Conservation (phyloP, 1,140 invertebrate species). For the Pararge aegeria region DNA sequence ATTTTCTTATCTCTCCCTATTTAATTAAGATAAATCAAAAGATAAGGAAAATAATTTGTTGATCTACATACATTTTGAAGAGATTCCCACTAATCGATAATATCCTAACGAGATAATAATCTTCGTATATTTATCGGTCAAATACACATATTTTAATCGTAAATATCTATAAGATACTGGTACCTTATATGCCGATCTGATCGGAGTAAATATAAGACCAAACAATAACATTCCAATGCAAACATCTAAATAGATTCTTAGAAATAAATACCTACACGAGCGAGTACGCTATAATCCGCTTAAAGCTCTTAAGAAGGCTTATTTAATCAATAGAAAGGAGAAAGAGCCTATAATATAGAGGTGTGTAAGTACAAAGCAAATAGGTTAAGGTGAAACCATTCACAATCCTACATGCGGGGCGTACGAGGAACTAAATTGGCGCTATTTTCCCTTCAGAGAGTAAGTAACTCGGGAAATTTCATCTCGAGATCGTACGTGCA, state of each 20-base stretch:
- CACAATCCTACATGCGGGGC: constrained; percentile 1
- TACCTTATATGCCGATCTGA: too few species aligned
- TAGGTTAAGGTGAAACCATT: constrained; percentile 17
- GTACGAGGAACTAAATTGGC: constrained; percentile 2
- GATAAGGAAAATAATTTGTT: too few species aligned
- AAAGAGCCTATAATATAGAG: background rate
- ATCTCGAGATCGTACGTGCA: constrained; percentile 66
- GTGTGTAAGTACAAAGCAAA: constrained; percentile 11
- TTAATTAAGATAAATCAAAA: too few species aligned
- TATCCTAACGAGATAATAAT: too few species aligned
- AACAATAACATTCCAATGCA: too few species aligned
- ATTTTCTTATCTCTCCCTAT: too few species aligned
- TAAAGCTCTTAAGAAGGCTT: background rate
- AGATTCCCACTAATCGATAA: too few species aligned
- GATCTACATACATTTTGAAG: too few species aligned
- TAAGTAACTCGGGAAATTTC: constrained; percentile 51
- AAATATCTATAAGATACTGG: too few species aligned
- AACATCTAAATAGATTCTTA: background rate
- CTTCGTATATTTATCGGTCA: too few species aligned
- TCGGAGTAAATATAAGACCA: too few species aligned
- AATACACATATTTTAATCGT: too few species aligned
- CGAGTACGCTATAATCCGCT: background rate
- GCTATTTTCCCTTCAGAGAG: constrained; percentile 18
- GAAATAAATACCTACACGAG: background rate
- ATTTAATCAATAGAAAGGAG: constrained; percentile 8